Conservation (phyloP, 1,140 invertebrate species). For the Diprion similis region DNA sequence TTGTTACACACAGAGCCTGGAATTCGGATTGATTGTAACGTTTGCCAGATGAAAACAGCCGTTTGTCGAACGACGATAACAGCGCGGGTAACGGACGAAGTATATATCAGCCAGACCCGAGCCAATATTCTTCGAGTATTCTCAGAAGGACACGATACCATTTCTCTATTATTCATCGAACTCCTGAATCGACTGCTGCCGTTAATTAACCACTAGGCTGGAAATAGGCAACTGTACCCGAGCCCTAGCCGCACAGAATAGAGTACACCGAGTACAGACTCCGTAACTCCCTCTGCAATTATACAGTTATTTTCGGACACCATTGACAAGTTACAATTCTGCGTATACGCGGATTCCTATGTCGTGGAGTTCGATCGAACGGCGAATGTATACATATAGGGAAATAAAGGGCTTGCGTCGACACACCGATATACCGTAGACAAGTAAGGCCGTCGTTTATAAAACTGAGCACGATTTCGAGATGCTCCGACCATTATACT, state of each 20-base stretch:
- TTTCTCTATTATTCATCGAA: background rate
- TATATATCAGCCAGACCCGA: background rate
- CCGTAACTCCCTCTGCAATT: too few species aligned
- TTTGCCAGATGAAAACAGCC: background rate
- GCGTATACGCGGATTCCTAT: too few species aligned
- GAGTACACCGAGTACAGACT: too few species aligned
- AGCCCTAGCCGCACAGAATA: too few species aligned
- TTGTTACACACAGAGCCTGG: too few species aligned
- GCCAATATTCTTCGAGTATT: background rate
- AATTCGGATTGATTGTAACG: conserved; percentile 7
- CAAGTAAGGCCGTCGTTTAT: background rate
- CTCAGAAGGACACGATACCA: conserved; percentile 11
- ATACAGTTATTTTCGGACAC: too few species aligned
- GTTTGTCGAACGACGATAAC: too few species aligned
- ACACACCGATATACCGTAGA: background rate
- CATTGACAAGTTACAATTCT: too few species aligned
- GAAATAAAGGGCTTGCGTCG: background rate
- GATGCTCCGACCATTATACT: background rate
- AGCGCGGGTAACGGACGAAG: background rate
- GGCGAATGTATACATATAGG: background rate
- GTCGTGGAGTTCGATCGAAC: background rate
- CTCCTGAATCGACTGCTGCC: too few species aligned
- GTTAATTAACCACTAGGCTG: too few species aligned
- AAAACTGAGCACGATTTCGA: background rate
- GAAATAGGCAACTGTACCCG: too few species aligned